These are phyloP conservation scores for Macrotus californicus DNA, from an alignment of 2,113 vertebrate genomes.

Conservation along the genomic window DNA sequence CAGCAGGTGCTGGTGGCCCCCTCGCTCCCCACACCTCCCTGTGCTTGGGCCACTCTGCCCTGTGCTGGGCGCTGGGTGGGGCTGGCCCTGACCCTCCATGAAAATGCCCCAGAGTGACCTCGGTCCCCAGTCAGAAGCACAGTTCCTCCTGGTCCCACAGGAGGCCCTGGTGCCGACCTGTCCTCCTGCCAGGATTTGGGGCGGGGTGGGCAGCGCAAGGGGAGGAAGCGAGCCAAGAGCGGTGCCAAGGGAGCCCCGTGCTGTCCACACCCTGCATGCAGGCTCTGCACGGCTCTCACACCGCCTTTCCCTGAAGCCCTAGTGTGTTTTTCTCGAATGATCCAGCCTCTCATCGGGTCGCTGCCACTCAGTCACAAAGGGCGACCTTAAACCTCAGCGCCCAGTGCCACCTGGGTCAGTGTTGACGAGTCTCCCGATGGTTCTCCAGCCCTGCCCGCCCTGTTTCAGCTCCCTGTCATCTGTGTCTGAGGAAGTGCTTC, in stretches of 20 bases:
- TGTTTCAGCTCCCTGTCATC: neutral
- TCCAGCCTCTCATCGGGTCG: neutral
- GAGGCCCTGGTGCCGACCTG: rapidly evolving
- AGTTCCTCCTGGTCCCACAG: rapidly evolving
- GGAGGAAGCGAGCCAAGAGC: neutral
- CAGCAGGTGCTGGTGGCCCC: slow-evolving; percentile 79
- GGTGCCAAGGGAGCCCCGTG: rapidly evolving
- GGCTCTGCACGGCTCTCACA: rapidly evolving
- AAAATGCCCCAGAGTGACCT: neutral
- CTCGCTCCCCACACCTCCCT: rapidly evolving
- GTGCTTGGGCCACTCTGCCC: rapidly evolving
- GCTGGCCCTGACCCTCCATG: neutral
- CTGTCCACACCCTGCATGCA: rapidly evolving
- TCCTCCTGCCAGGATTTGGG: rapidly evolving
- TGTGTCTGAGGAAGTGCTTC: neutral
- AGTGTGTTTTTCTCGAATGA: neutral
- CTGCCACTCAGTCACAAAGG: rapidly evolving
- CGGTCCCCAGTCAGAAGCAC: rapidly evolving
- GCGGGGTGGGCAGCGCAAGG: rapidly evolving
- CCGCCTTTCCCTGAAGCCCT: neutral
- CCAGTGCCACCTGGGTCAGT: rapidly evolving
- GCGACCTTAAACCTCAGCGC: rapidly evolving
- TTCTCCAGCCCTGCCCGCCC: too few species aligned
- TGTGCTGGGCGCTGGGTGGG: too few species aligned
- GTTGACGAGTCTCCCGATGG: rapidly evolving